Evolutionary conservation across 1,140 invertebrate species (phyloP).

Genomic region (Drosophila nigrodunni): DNA sequence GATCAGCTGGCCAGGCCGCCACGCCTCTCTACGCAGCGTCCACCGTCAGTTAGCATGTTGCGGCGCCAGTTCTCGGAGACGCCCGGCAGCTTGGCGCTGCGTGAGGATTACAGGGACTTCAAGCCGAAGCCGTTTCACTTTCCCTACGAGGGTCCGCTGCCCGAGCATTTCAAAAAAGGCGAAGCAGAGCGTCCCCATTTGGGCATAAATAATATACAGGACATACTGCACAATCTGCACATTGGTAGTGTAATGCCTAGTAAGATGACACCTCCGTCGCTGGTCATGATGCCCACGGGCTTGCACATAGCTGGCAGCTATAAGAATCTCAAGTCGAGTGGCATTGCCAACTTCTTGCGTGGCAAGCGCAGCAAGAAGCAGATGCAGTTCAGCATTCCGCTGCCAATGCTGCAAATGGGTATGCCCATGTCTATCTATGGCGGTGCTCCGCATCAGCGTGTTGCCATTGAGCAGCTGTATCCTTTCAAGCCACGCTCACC

Average conservation of each 20-base stretch:
- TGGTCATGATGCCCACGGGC: constrained; percentile 82
- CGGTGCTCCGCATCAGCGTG: constrained; percentile 65
- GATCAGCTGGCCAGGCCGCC: constrained; percentile 78
- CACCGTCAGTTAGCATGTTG: constrained; percentile 54
- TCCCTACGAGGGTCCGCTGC: constrained; percentile 74
- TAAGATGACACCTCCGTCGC: constrained; percentile 55
- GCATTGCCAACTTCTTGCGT: constrained; percentile 75
- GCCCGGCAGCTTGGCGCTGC: constrained; percentile 51
- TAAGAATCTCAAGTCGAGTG: constrained; percentile 78
- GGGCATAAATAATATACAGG: constrained; percentile 75
- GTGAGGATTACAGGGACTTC: constrained; percentile 62
- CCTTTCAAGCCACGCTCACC: constrained; percentile 76
- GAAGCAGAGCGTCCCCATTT: constrained; percentile 41
- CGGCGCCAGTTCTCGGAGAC: constrained; percentile 72
- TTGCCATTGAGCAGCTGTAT: constrained; percentile 78
- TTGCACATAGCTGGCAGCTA: constrained; percentile 76
- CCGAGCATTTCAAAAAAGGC: constrained; percentile 76
- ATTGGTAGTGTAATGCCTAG: constrained; percentile 49
- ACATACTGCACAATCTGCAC: constrained; percentile 75
- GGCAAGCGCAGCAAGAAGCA: constrained; percentile 78
- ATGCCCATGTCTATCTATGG: constrained; percentile 50
- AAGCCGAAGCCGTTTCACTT: constrained; percentile 80
- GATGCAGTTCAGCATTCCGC: constrained; percentile 70
- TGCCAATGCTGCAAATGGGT: constrained; percentile 60
- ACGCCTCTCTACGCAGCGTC: constrained; percentile 67